A percentile compares a stretch with the other conserved stretches of the same genome.
phyloP scores from a whole-genome alignment of 2,888 invertebrate genomes.

The Acleris sparsana region DNA sequence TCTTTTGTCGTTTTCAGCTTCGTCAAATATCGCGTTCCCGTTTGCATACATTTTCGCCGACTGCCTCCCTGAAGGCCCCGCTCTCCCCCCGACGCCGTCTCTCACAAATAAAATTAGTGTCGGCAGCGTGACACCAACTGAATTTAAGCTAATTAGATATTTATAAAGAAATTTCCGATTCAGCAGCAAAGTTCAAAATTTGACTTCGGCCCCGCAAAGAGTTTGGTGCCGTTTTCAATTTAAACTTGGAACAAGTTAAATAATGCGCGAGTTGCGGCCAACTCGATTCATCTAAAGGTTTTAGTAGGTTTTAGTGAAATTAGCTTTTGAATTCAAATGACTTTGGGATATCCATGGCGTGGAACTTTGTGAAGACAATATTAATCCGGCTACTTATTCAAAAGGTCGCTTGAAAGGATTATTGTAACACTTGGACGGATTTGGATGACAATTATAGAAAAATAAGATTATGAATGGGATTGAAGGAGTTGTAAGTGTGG shows the following conservation, averaged over 20 bases:
- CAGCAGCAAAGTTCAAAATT: slow-evolving; percentile 83
- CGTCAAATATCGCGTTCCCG: slow-evolving; percentile 79
- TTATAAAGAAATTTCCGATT: slow-evolving; percentile 84
- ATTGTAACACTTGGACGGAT: slow-evolving; percentile 1
- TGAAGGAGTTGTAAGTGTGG: too few species aligned
- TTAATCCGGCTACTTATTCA: slow-evolving; percentile 57
- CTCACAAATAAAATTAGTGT: slow-evolving; percentile 82
- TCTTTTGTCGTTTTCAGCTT: slow-evolving; percentile 81
- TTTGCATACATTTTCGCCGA: slow-evolving; percentile 80
- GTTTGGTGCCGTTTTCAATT: slow-evolving; percentile 82
- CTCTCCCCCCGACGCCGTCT: slow-evolving; percentile 69
- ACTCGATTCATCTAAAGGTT: slow-evolving; percentile 77
- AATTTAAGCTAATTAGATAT: slow-evolving; percentile 83
- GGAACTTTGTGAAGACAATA: slow-evolving; percentile 48
- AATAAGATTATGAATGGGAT: background rate
- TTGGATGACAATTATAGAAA: background rate
- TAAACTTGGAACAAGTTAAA: slow-evolving; percentile 83
- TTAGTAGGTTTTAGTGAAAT: slow-evolving; percentile 76
- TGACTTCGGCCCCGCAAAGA: slow-evolving; percentile 79
- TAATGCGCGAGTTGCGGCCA: slow-evolving; percentile 80
- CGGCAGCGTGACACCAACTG: slow-evolving; percentile 83
- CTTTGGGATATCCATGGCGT: slow-evolving; percentile 69
- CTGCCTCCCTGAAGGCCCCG: slow-evolving; percentile 45
- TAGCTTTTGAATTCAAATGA: slow-evolving; percentile 80
- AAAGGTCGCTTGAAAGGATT: slow-evolving; percentile 38